Evolutionary conservation across 2,888 invertebrate species (phyloP).

Genomic region (Parthenolecanium corni): DNA sequence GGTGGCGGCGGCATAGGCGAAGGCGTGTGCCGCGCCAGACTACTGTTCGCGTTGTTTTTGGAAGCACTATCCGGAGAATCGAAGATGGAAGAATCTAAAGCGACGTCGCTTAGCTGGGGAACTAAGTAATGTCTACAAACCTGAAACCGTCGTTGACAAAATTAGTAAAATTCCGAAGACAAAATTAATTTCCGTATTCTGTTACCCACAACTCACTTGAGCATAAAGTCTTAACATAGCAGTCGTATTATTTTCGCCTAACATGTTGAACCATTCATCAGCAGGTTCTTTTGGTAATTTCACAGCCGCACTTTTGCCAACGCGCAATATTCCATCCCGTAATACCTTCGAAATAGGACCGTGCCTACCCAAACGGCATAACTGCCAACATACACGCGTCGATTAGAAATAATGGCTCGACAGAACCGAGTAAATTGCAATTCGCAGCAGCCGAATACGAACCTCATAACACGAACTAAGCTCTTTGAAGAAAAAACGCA

Average conservation of each 20-base stretch:
- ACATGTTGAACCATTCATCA: slow-evolving; percentile 80
- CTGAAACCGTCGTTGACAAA: slow-evolving; percentile 35
- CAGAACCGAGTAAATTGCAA: not conserved
- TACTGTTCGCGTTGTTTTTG: slow-evolving; percentile 33
- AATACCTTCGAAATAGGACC: slow-evolving; percentile 74
- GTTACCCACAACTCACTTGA: slow-evolving; percentile 42
- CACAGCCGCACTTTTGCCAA: slow-evolving; percentile 54
- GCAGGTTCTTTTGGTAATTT: slow-evolving; percentile 53
- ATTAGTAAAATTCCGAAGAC: not conserved
- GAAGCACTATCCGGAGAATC: slow-evolving; percentile 49
- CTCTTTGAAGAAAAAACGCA: slow-evolving; percentile 82
- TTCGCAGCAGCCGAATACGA: slow-evolving; percentile 30
- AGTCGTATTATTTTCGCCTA: slow-evolving; percentile 68
- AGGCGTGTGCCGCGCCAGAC: slow-evolving; percentile 40
- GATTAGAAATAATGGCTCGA: too few relatives aligned
- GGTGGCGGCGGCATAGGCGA: slow-evolving; percentile 46
- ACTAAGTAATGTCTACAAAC: slow-evolving; percentile 63
- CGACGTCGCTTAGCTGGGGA: slow-evolving; percentile 61
- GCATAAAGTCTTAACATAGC: slow-evolving; percentile 80
- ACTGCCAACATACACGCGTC: slow-evolving; percentile 38
- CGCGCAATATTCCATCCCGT: slow-evolving; percentile 76
- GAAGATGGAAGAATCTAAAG: slow-evolving; percentile 59
- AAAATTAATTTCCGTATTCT: not conserved
- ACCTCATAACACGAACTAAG: slow-evolving; percentile 83
- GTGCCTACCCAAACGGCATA: slow-evolving; percentile 86